Conservation (phyloP, 1,140 invertebrate genomes). For the Chymomyza costata region DNA sequence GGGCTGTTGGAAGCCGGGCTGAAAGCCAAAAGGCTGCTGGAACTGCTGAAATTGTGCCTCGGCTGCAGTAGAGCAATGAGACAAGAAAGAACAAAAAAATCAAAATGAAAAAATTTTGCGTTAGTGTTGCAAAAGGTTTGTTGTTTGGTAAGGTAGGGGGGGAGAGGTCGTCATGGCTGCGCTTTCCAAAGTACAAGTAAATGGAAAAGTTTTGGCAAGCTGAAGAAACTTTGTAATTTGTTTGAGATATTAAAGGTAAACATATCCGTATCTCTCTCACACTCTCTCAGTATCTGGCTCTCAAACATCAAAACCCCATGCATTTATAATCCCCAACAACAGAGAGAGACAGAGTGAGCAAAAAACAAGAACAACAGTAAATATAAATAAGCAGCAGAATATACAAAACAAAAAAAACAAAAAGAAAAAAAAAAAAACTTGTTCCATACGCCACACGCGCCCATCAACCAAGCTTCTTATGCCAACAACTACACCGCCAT, state of each 20-base stretch:
- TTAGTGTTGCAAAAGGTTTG: too few relatives aligned
- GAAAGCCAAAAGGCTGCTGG: not conserved
- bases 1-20: not conserved
- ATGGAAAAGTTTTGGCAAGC: constrained; percentile 30
- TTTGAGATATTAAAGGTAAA: constrained; percentile 44
- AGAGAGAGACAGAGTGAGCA: too few relatives aligned
- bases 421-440: constrained; percentile 33
- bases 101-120: not conserved
- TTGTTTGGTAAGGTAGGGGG: too few relatives aligned
- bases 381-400: too few relatives aligned
- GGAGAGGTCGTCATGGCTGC: too few relatives aligned
- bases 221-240: constrained; percentile 21
- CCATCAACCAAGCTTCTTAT: too few relatives aligned
- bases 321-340: constrained; percentile 38
- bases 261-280: constrained; percentile 30
- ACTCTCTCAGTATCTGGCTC: too few relatives aligned
- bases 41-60: constrained; percentile 28
- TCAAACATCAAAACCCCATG: constrained; percentile 12
- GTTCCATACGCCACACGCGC: constrained; percentile 22
- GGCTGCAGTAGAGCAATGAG: constrained; percentile 1
- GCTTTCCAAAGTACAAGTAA: constrained; percentile 10
- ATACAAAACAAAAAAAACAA: constrained; percentile 4
- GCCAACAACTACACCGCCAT: not conserved
- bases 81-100: too few relatives aligned
- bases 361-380: not conserved